These are phyloP conservation scores for Anoplophora glabripennis DNA, from an alignment of 1,140 invertebrate genomes.

Conservation along the genomic window DNA sequence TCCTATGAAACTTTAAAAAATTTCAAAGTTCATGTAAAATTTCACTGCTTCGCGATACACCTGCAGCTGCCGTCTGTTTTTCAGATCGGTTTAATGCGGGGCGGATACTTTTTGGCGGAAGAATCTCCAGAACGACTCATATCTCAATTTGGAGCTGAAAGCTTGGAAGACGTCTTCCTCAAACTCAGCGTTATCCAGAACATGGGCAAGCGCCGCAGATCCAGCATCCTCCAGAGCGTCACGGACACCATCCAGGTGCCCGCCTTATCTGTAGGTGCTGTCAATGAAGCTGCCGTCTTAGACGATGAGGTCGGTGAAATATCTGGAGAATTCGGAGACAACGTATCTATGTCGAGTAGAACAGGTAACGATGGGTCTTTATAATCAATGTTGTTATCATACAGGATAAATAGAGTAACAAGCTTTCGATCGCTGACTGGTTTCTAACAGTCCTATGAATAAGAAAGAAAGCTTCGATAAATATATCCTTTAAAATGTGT, in stretches of 20 bases:
- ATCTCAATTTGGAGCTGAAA: slow-evolving; percentile 71
- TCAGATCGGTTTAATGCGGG: slow-evolving; percentile 90
- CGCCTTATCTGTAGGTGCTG: slow-evolving; percentile 46
- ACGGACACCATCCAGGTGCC: slow-evolving; percentile 62
- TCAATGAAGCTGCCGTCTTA: slow-evolving; percentile 58
- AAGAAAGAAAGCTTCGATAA: no score
- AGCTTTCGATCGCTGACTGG: no score
- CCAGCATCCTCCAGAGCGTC: slow-evolving; percentile 73
- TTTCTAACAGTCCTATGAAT: no score
- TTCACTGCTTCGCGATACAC: no score
- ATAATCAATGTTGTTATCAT: no score
- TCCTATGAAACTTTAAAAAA: no score
- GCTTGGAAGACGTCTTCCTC: slow-evolving; percentile 88
- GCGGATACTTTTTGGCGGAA: slow-evolving; percentile 87
- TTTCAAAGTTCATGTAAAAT: no score
- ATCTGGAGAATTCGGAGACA: slow-evolving; percentile 82
- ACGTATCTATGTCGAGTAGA: slow-evolving; percentile 70
- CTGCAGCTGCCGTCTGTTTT: slow-evolving; percentile 8
- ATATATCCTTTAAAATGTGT: no score
- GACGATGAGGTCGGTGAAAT: slow-evolving; percentile 70
- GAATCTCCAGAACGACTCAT: slow-evolving; percentile 80
- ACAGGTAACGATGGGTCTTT: slow-evolving; percentile 51
- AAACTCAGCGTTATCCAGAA: slow-evolving; percentile 84
- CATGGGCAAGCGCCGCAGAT: slow-evolving; percentile 70
- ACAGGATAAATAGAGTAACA: no score